phyloP scores from a whole-genome alignment of 2,113 vertebrate species.

The Daphoenositta chrysoptera region DNA sequence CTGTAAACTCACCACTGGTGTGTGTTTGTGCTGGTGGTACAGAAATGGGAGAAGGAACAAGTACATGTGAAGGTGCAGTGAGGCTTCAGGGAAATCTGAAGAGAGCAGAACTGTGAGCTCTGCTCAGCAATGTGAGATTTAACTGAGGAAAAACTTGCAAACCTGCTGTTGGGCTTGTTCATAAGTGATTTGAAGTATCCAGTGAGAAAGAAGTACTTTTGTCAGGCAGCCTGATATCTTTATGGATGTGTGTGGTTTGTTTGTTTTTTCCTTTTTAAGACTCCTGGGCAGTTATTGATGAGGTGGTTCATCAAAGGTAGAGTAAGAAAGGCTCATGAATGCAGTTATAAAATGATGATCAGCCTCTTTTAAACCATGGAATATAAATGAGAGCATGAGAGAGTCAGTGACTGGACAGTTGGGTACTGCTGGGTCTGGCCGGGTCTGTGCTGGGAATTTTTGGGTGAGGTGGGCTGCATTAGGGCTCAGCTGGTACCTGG shows the following conservation, averaged over 20 bases:
- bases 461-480: background rate
- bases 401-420: background rate
- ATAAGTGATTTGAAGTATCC: background rate
- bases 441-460: background rate
- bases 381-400: background rate
- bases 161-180: background rate
- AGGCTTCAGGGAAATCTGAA: background rate
- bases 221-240: background rate
- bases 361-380: background rate
- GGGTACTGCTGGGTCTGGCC: background rate
- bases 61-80: background rate
- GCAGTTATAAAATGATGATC: background rate
- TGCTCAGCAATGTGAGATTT: background rate
- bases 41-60: background rate
- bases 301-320: background rate
- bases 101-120: background rate
- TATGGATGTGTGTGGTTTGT: background rate
- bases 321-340: background rate
- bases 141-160: conserved; percentile 6
- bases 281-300: background rate
- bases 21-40: background rate
- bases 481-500: background rate
- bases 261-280: background rate
- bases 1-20: conserved; percentile 10
- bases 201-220: background rate